Evolutionary conservation across 2,797 vertebrate genomes (phyloP), one percentile per base, ranked within the genome.

Genomic region (Chaenodraco wilsoni): DNA sequence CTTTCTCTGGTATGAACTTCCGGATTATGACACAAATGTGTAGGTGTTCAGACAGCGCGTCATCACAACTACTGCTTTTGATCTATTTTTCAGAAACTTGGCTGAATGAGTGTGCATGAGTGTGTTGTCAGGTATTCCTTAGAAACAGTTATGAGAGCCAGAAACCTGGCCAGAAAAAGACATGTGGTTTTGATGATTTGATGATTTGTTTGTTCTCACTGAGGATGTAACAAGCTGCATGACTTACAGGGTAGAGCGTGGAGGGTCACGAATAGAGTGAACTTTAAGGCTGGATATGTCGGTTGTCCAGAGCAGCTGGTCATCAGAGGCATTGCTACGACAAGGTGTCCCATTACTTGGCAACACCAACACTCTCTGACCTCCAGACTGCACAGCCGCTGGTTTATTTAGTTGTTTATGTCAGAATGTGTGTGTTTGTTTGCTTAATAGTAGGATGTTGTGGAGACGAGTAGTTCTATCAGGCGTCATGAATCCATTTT

Each of bases 1-100:
- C 21, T 56, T 59, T 71, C 40, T 76, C 58, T 71, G 83, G 84
- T 85, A 88, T 55, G 82, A 80, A 21, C 48, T 49, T 76, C 64
- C 74, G 51, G 49, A 74, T 70, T 76, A 17, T 83, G 78, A 89
- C 79, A 78, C 71, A 71, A 49, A 65, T 76, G 78, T 86, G 87
- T 79, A 68, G 82, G 83, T 78, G 85, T 82, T 45, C 16, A 37
- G 33, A 37, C 33, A 15, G 71, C 77, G 84, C 48, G 75, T 84
- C 84, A 82, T 74, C 68, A 8, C 4, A 52, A 78, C 65, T 75
- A 84, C 71, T 84, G 82, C 61, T n/a, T 71, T n/a, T 21, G 13
- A 11, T 31, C 17, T 5, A 14, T 55, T 62, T 55, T 66, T 54
- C 71, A 67, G 65, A 68, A 80, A 58, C 2, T 43, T 19, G 14